Evolutionary conservation across 2,113 vertebrate species (phyloP).

Genomic region (Sisor rabdophorus): DNA sequence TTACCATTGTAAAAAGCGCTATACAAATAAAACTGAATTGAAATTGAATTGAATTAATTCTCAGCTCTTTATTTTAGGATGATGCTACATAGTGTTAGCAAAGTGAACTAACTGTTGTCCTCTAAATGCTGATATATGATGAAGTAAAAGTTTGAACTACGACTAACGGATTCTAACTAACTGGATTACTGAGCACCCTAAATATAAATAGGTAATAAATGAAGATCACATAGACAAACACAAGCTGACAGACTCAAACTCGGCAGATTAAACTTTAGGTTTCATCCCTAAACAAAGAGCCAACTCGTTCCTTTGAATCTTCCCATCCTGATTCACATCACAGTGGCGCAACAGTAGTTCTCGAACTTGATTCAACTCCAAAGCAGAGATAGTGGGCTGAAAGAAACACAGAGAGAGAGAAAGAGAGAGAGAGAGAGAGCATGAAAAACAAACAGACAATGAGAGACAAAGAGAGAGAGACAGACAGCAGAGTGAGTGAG

Average conservation of each 20-base stretch:
- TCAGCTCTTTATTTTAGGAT: too few species aligned
- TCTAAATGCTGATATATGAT: background rate
- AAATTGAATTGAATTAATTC: too few species aligned
- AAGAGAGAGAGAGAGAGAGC: too few species aligned
- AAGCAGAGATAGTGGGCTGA: slow-evolving; percentile 84
- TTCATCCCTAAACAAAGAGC: slow-evolving; percentile 90
- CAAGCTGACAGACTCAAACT: background rate
- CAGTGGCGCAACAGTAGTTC: slow-evolving; percentile 84
- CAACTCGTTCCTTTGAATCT: slow-evolving; percentile 92
- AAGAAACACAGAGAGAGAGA: slow-evolving; percentile 27
- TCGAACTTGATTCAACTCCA: slow-evolving; percentile 86
- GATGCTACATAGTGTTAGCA: too few species aligned
- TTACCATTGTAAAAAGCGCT: too few species aligned
- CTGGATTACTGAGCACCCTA: too few species aligned
- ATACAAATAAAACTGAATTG: too few species aligned
- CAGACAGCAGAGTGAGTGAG: background rate
- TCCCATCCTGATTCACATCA: slow-evolving; percentile 90
- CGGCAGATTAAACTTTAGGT: slow-evolving; percentile 55
- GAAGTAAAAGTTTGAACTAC: background rate
- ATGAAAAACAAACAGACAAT: too few species aligned
- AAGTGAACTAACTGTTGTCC: too few species aligned
- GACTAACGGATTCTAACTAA: too few species aligned
- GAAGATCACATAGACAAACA: background rate
- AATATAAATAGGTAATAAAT: too few species aligned
- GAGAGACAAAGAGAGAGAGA: background rate